Evolutionary conservation across 2,888 invertebrate genomes (phyloP).

Genomic region (Fragum whitleyi): DNA sequence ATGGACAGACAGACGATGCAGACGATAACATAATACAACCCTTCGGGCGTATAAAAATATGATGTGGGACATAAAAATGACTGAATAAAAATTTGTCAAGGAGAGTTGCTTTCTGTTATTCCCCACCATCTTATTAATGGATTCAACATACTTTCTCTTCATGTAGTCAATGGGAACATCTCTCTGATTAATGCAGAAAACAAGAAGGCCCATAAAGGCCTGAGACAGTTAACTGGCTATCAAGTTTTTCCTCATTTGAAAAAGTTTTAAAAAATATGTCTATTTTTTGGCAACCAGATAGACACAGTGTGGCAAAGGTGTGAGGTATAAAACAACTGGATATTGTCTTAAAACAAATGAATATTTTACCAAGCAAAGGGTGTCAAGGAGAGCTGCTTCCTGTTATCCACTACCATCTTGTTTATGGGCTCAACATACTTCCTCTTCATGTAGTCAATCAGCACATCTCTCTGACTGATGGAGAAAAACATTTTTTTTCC

Average conservation of each 20-base stretch:
- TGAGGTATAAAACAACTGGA: no score
- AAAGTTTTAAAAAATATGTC: no score
- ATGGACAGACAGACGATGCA: no score
- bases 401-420: conserved; percentile 48
- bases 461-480: conserved; percentile 48
- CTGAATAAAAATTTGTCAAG: conserved; percentile 27
- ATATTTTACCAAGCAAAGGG: conserved; percentile 34
- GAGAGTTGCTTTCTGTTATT: conserved; percentile 35
- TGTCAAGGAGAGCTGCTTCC: conserved; percentile 34
- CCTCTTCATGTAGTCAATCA: conserved; percentile 54
- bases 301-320: no score
- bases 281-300: no score
- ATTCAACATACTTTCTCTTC: conserved; percentile 46
- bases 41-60: no score
- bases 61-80: no score
- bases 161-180: conserved; percentile 50
- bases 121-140: conserved; percentile 46
- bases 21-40: no score
- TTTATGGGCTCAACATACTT: conserved; percentile 44
- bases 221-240: no score
- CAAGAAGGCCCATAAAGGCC: no score
- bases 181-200: conserved; percentile 42
- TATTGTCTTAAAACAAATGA: no score
- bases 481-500: neutral
- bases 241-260: no score